A percentile compares a stretch with the other conserved stretches of the same genome.
These are phyloP conservation scores for Glaucomys volans DNA, from an alignment of 2,113 vertebrate species.

Conservation along the genomic window DNA sequence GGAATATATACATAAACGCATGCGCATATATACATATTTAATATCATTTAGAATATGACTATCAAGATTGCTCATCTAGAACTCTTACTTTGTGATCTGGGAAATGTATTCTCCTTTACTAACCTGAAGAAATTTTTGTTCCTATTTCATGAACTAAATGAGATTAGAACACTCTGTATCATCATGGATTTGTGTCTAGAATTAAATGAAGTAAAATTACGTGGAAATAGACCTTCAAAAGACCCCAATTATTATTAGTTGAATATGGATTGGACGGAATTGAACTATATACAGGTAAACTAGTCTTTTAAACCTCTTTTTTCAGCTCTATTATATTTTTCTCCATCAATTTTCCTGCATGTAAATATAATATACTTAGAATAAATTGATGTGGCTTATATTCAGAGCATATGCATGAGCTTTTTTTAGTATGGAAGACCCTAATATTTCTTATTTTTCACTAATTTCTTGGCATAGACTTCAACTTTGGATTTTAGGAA, in stretches of 20 bases:
- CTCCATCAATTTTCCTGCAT: background rate
- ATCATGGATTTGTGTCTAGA: background rate
- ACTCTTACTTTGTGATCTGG: background rate
- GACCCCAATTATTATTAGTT: background rate
- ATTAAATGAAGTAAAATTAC: background rate
- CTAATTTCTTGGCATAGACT: background rate
- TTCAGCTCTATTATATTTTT: background rate
- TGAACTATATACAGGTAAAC: background rate
- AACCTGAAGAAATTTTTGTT: background rate
- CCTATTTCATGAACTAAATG: background rate
- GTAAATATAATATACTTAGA: background rate
- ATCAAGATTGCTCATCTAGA: background rate
- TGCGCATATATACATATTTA: background rate
- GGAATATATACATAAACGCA: background rate
- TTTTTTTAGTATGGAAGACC: background rate
- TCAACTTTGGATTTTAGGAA: background rate
- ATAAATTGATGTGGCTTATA: background rate
- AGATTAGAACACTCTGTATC: background rate
- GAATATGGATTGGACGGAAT: background rate
- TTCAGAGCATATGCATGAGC: background rate
- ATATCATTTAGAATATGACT: background rate
- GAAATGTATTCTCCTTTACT: background rate
- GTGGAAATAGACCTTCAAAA: background rate
- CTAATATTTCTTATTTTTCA: background rate
- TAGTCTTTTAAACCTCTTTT: background rate